Evolutionary conservation across 2,888 invertebrate species (phyloP), one percentile per base, ranked within the genome.

Genomic region (Synanthedon myopaeformis): DNA sequence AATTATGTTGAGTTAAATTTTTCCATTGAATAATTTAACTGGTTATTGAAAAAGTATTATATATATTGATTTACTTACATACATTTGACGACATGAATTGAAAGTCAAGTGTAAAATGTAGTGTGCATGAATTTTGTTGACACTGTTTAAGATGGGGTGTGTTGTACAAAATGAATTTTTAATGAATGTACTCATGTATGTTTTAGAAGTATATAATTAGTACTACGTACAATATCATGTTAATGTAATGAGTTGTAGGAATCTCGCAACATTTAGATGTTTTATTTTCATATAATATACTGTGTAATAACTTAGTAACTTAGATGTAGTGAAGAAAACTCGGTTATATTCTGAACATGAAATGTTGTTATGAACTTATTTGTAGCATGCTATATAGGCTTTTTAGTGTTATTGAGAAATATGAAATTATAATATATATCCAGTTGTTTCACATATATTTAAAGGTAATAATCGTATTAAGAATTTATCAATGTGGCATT

Each of bases 361-460:
- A 79, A 78, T 82, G 81, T 72, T 71, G 66, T 78, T 78, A 77
- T 71, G 70, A 68, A 74, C 69, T 61, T 75, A 77, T 76, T 70
- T 67, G 74, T 79, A 78, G 80, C 74, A 76, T 79, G 79, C 23
- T 23, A 77, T 75, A 67, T 74, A 74, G 71, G 71, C 74, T 79
- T 79, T 68, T 67, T 74, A 78, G 81, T 84, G 35, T 35, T 35
- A 35, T 35, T 72, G 73, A 50, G 68, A 74, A 72, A 72, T 74
- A 72, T 72, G 59, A 74, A 74, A 74, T 71, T 75, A 35, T 35
- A 76, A 74, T 73, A 76, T 74, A 76, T 49, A 49, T 23, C 23
- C 45, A 45, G 19, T 76, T 69, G 73, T 71, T 74, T 71, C 63
- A 56, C 69, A 70, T 64, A 61, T 65, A 35, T 35, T 35, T 35